These are phyloP conservation scores for Plagiodera versicolora DNA, from an alignment of 2,888 invertebrate species.

Conservation along the genomic window DNA sequence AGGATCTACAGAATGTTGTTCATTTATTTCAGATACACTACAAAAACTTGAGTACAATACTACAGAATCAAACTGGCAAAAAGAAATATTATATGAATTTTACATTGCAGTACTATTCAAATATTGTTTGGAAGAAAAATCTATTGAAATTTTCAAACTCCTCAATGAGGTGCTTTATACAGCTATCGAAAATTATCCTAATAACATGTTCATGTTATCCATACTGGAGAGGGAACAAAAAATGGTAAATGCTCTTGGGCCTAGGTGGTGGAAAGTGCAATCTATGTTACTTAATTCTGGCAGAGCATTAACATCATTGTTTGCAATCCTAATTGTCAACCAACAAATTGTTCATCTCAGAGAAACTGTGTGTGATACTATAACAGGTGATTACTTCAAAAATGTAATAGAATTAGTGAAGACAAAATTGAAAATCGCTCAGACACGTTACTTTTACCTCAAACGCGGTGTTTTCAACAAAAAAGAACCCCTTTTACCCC, in stretches of 20 bases:
- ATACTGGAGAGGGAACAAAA: constrained; percentile 56
- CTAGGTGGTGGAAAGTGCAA: constrained; percentile 61
- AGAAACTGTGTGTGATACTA: constrained; percentile 45
- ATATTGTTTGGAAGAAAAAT: constrained; percentile 45
- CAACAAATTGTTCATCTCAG: constrained; percentile 45
- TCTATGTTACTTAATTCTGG: constrained; percentile 52
- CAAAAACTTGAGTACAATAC: constrained; percentile 38
- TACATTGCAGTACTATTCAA: constrained; percentile 51
- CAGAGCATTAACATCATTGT: constrained; percentile 56
- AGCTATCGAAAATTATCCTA: constrained; percentile 59
- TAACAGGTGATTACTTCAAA: constrained; percentile 45
- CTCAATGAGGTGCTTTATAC: constrained; percentile 52
- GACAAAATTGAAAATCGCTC: neutral
- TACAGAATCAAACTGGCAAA: constrained; percentile 41
- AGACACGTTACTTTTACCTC: too few species aligned
- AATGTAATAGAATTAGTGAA: neutral
- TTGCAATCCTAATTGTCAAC: constrained; percentile 54
- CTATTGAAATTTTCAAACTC: constrained; percentile 50
- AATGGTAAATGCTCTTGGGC: constrained; percentile 48
- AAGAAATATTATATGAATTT: constrained; percentile 55
- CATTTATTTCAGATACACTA: constrained; percentile 48
- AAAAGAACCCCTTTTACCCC: too few species aligned
- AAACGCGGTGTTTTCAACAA: too few species aligned
- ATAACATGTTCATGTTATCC: constrained; percentile 62
- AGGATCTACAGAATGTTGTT: constrained; percentile 47